Percentiles rank a stretch among this genome's conserved stretches.
phyloP scores from a whole-genome alignment of 92 coral and sea anemone species.

The Galaxea fascicularis region DNA sequence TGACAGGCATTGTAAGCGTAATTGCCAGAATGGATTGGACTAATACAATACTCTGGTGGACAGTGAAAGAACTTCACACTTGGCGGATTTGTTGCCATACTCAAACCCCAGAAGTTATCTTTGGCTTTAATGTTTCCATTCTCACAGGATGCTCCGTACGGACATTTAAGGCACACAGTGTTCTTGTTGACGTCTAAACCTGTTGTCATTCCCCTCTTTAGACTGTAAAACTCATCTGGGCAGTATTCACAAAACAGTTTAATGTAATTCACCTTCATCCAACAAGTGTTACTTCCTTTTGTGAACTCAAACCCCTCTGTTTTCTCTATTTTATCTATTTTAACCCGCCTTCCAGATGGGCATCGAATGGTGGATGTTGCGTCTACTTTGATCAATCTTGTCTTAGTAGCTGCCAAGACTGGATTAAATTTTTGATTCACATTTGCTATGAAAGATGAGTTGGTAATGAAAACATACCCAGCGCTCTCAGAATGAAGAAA shows the following conservation, averaged over 20 bases:
- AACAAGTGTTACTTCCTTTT: slow-evolving; percentile 1
- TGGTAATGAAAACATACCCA: slow-evolving; percentile 25
- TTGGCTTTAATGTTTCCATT: slow-evolving; percentile 39
- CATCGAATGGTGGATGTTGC: slow-evolving; percentile 29
- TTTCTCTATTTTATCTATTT: neutral
- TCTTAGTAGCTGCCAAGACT: slow-evolving; percentile 30
- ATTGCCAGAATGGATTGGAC: neutral
- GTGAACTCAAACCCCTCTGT: neutral
- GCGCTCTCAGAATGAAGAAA: slow-evolving; percentile 60
- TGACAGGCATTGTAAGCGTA: slow-evolving; percentile 46
- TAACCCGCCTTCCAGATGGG: slow-evolving; percentile 7
- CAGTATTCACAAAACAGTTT: slow-evolving; percentile 56
- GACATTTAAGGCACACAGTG: slow-evolving; percentile 27
- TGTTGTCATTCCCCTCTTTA: slow-evolving; percentile 37
- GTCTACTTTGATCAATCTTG: slow-evolving; percentile 44
- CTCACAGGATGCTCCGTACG: slow-evolving; percentile 44
- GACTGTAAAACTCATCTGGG: slow-evolving; percentile 44
- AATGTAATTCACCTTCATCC: slow-evolving; percentile 13
- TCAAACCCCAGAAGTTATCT: slow-evolving; percentile 66
- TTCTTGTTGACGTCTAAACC: neutral
- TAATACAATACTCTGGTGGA: slow-evolving; percentile 54
- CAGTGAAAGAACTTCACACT: slow-evolving; percentile 45
- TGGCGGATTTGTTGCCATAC: neutral
- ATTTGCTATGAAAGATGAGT: slow-evolving; percentile 38
- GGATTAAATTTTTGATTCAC: slow-evolving; percentile 7